A percentile compares a stretch with the other conserved stretches of the same genome.
phyloP scores from a whole-genome alignment of 2,113 vertebrate species.

The Variabilichromis moorii region DNA sequence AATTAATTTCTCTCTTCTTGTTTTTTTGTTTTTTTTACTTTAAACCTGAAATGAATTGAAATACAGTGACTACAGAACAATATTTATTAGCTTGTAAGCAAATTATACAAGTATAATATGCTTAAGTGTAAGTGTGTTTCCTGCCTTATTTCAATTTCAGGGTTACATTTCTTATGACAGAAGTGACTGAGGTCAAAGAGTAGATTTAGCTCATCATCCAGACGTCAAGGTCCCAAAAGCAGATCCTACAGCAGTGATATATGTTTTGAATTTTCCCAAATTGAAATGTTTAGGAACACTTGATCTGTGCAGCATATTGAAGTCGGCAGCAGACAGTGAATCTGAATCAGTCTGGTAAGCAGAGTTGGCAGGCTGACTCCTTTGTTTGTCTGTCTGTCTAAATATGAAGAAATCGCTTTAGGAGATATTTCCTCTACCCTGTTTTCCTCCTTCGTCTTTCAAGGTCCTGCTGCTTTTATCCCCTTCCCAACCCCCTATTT shows the following conservation, averaged over 20 bases:
- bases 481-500: background rate
- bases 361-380: slow-evolving; percentile 19
- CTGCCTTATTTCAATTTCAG: background rate
- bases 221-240: background rate
- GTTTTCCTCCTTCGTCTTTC: background rate
- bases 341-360: slow-evolving; percentile 25
- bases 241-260: background rate
- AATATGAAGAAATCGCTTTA: slow-evolving; percentile 23
- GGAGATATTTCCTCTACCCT: slow-evolving; percentile 6
- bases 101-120: background rate
- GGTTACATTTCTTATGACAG: background rate
- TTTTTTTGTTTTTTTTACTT: background rate
- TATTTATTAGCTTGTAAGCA: background rate
- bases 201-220: background rate
- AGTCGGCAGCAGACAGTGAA: slow-evolving; percentile 24
- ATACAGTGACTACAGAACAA: background rate
- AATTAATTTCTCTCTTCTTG: background rate
- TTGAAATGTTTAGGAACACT: slow-evolving; percentile 31
- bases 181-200: background rate
- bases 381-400: slow-evolving; percentile 37
- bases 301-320: slow-evolving; percentile 10
- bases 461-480: background rate
- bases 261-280: slow-evolving; percentile 2
- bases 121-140: background rate
- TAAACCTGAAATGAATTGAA: background rate